Conservation (phyloP, 2,797 vertebrate genomes). For the Prionace glauca region DNA sequence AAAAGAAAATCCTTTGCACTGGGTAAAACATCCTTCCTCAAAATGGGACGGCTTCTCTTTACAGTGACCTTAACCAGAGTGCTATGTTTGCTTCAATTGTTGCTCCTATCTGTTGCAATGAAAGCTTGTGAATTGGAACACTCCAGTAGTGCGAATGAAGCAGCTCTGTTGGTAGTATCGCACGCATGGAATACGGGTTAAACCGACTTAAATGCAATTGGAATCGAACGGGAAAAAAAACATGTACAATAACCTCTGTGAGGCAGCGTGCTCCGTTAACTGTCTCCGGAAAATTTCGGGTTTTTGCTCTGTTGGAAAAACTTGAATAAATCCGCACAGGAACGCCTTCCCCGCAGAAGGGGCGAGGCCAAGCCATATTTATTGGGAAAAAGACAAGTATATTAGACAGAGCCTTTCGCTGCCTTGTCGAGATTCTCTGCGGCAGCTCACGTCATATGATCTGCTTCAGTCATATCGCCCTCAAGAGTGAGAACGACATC, state of each 20-base stretch:
- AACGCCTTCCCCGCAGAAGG: not conserved
- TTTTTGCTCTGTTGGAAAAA: not conserved
- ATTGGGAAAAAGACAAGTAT: constrained; percentile 36
- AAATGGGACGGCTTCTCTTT: not conserved
- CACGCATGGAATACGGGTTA: not conserved
- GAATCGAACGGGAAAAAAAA: not conserved
- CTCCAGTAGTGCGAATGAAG: too few relatives aligned
- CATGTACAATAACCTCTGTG: not conserved
- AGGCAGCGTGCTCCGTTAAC: not conserved
- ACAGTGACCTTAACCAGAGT: not conserved
- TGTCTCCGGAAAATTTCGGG: not conserved
- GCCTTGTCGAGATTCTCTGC: constrained; percentile 6
- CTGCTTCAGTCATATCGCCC: constrained; percentile 36
- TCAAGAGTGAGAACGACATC: constrained; percentile 31
- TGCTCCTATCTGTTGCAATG: too few relatives aligned
- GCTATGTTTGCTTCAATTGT: not conserved
- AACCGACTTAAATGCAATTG: not conserved
- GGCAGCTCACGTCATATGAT: constrained; percentile 32
- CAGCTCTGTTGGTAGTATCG: not conserved
- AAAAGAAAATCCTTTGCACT: not conserved
- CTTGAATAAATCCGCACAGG: not conserved
- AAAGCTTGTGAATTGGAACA: not conserved
- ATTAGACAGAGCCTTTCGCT: constrained; percentile 27
- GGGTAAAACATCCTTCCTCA: not conserved
- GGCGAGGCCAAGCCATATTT: constrained; percentile 33